Base-by-base conservation (phyloP, 2,113 vertebrate genomes). In the Albula goreensis region DNA sequence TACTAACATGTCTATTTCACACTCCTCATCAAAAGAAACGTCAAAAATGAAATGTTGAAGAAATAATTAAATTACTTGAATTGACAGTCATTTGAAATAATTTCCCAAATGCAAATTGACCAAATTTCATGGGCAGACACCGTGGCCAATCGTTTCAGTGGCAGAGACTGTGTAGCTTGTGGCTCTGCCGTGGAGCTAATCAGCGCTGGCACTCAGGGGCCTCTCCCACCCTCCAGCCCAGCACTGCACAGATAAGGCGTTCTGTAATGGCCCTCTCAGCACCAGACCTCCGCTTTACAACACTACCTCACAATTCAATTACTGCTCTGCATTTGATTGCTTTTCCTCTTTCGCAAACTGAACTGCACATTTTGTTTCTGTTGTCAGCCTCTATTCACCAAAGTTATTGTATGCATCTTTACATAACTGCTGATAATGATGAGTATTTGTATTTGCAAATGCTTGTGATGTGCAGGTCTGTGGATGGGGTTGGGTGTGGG, bases 1-100 rank as follows among this genome's bases (percentile, higher is more conserved):
- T 86, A 89, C 83, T 85, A 88, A 91, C 89, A 84, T 81, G 88
- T 84, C 70, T 25, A 2, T 86, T 88, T 91, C 87, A 88, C 81
- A 90, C 89, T 6, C 22, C n/a, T 84, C 22, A 78, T n/a, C n/a
- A 79, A 60, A 85, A 85, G 41, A 79, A 10, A n/a, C 56, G 50
- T 25, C 19, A 17, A 41, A 80, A 79, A 63, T 79, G 31, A 5
- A 50, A 80, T 19, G 49, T 48, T 50, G 25, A 60, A 60, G 78
- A 19, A 79, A 8, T 1, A 60, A 77, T 74, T 77, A 56, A 81
- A 81, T 81, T 19, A 81, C 49, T 19, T 81, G 15, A 7, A n/a
- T 13, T 81, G 50, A 81, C 81, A 49, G 25, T 63, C 81, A 83
- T 83, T 83, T 57, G 53, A 63, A 70, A 70, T 50, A 50, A 70